Conservation (phyloP, 2,113 vertebrate species). For the Ictalurus furcatus region DNA sequence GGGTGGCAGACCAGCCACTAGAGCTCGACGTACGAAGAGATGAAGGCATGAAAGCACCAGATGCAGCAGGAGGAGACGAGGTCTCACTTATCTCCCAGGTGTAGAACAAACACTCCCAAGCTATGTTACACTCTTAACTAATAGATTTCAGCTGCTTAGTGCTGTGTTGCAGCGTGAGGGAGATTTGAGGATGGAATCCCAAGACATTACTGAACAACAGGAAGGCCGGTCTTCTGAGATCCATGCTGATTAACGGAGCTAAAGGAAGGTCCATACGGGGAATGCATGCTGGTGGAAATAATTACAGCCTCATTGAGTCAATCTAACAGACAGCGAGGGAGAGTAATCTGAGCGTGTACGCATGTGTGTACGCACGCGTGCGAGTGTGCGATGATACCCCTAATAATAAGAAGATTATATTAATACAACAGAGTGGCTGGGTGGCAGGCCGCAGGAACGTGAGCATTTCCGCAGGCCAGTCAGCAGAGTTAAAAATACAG, state of each 20-base stretch:
- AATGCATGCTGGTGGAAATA: constrained; percentile 37
- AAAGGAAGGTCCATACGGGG: constrained; percentile 48
- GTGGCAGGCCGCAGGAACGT: constrained; percentile 61
- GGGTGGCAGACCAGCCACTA: constrained; percentile 35
- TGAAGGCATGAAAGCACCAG: neutral
- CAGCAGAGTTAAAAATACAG: constrained; percentile 68
- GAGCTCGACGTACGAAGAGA: neutral
- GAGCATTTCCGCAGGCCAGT: constrained; percentile 59
- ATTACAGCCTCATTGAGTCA: constrained; percentile 33
- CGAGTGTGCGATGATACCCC: constrained; percentile 36
- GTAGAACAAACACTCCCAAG: constrained; percentile 27
- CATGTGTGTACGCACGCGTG: neutral
- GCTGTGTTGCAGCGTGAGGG: constrained; percentile 24
- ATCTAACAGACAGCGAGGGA: constrained; percentile 29
- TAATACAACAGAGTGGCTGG: constrained; percentile 64
- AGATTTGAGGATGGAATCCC: constrained; percentile 37
- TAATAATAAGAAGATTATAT: constrained; percentile 56
- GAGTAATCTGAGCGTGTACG: constrained; percentile 21
- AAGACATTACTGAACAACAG: constrained; percentile 32
- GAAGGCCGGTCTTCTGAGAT: constrained; percentile 44
- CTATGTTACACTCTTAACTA: constrained; percentile 52
- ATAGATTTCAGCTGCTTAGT: constrained; percentile 56
- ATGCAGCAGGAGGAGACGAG: neutral
- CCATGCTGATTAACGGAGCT: constrained; percentile 48
- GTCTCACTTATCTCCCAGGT: constrained; percentile 12